Percentiles rank a stretch among this genome's conserved stretches.
phyloP scores from a whole-genome alignment of 2,888 invertebrate genomes.

The Pseudococcus jackbeardsleyi region DNA sequence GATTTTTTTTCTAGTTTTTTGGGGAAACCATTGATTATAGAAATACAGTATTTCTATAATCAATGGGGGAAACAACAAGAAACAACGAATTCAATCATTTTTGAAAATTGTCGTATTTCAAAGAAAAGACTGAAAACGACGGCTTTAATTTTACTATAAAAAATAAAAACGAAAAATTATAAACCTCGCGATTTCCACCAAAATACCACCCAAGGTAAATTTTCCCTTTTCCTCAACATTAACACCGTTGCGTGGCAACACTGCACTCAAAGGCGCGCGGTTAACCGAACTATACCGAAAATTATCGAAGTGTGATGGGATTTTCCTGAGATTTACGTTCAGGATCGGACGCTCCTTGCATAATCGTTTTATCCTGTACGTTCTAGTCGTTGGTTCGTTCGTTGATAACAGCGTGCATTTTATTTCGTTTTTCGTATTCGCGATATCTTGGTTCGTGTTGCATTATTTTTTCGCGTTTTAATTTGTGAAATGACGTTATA shows the following conservation, averaged over 20 bases:
- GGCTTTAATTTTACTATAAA: no score
- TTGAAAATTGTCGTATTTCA: no score
- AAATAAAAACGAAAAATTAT: no score
- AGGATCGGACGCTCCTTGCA: not conserved
- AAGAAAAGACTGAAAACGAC: no score
- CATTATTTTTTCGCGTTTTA: not conserved
- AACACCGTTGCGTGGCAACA: not conserved
- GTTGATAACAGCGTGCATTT: not conserved
- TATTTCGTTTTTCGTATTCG: slow-evolving; percentile 30
- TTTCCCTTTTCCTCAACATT: not conserved
- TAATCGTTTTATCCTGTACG: slow-evolving; percentile 15
- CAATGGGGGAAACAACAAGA: no score
- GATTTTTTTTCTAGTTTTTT: no score
- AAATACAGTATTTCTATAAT: no score
- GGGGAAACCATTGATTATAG: no score
- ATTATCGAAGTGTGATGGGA: slow-evolving; percentile 24
- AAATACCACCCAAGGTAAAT: not conserved
- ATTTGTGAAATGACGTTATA: slow-evolving; percentile 25
- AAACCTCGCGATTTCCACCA: no score
- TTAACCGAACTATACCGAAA: slow-evolving; percentile 22
- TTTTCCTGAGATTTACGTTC: slow-evolving; percentile 37
- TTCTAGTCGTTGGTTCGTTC: not conserved
- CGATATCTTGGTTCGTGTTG: not conserved
- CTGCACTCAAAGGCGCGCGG: not conserved
- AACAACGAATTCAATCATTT: no score